Percentiles rank a stretch among this genome's conserved stretches.
Evolutionary conservation across 2,113 vertebrate genomes (phyloP).

Genomic region (Donacobius atricapilla): DNA sequence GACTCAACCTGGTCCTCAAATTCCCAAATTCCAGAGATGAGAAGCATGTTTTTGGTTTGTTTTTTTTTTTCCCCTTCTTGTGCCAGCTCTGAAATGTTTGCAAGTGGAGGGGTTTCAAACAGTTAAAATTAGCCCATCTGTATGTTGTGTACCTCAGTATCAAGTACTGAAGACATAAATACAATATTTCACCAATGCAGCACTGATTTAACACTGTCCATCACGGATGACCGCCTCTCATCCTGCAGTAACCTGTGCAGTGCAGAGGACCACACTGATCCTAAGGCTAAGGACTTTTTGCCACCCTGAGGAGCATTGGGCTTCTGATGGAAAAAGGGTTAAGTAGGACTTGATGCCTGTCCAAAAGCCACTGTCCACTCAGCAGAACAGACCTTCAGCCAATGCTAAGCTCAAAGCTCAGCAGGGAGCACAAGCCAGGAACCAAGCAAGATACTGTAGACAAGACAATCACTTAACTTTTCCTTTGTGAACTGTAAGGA

Average conservation of each 20-base stretch:
- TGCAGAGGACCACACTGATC: not conserved
- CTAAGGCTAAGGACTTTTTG: not conserved
- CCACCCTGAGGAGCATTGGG: not conserved
- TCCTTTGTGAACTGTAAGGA: not conserved
- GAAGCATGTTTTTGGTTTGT: not conserved
- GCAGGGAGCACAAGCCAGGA: not conserved
- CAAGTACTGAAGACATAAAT: not conserved
- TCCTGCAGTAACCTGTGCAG: not conserved
- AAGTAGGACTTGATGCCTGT: not conserved
- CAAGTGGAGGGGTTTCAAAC: not conserved
- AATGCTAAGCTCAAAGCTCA: not conserved
- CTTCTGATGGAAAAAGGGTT: not conserved
- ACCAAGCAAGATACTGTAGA: not conserved
- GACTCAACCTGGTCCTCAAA: not conserved
- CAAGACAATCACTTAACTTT: not conserved
- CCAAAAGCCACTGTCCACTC: not conserved
- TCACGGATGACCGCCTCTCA: not conserved
- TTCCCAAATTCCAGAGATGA: not conserved
- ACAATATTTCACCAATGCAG: not conserved
- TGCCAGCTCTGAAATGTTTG: not conserved
- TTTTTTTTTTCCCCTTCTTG: not conserved
- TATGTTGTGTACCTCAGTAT: not conserved
- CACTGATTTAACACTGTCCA: not conserved
- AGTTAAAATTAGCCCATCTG: not conserved
- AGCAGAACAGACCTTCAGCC: not conserved